phyloP scores from a whole-genome alignment of 1,140 invertebrate species.

The Bicyclus anynana region DNA sequence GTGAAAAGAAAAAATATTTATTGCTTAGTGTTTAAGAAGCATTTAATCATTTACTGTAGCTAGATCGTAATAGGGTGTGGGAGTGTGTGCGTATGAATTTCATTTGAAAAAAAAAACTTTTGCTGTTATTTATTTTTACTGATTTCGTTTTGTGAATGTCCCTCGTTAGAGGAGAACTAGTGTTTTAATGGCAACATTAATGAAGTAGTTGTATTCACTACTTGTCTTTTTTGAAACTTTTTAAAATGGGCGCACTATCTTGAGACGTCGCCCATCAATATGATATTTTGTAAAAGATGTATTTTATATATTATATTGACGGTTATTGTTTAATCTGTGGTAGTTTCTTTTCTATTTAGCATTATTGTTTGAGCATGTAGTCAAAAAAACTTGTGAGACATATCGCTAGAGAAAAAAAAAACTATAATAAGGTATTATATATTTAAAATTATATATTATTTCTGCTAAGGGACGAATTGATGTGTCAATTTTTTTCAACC shows the following conservation, averaged over 20 bases:
- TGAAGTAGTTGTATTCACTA: constrained; percentile 30
- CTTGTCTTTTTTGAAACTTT: constrained; percentile 65
- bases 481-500: constrained; percentile 59
- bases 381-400: constrained; percentile 59
- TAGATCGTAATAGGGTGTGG: constrained; percentile 39
- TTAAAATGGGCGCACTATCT: constrained; percentile 28
- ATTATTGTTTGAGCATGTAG: constrained; percentile 52
- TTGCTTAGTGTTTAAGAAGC: constrained; percentile 56
- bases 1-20: constrained; percentile 68
- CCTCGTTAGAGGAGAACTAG: constrained; percentile 27
- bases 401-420: constrained; percentile 61
- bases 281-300: constrained; percentile 66
- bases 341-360: constrained; percentile 53
- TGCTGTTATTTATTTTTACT: constrained; percentile 20
- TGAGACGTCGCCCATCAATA: constrained; percentile 30
- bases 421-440: constrained; percentile 53
- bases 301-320: constrained; percentile 68
- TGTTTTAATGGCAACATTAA: constrained; percentile 30
- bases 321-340: constrained; percentile 45
- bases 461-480: constrained; percentile 55
- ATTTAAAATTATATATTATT: constrained; percentile 48
- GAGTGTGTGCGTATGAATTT: constrained; percentile 18
- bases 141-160: constrained; percentile 18
- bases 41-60: constrained; percentile 65
- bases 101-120: constrained; percentile 23